phyloP scores from a whole-genome alignment of 2,797 vertebrate genomes.

The Moxostoma hubbsi region DNA sequence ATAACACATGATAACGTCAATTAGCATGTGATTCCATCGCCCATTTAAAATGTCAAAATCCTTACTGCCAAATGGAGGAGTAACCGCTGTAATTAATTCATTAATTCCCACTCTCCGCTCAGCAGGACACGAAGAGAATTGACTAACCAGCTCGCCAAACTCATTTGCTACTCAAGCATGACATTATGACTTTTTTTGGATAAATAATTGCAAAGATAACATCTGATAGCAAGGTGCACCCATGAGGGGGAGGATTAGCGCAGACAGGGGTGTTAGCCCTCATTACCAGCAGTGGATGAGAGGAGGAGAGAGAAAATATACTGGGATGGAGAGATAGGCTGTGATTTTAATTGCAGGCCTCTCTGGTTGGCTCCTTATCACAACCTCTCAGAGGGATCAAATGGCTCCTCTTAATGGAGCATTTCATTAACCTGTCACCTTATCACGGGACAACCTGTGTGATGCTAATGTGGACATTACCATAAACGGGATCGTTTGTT shows the following conservation, averaged over 20 bases:
- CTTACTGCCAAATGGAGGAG: constrained; percentile 91
- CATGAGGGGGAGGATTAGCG: constrained; percentile 85
- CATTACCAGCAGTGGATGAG: constrained; percentile 87
- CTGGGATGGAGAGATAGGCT: constrained; percentile 83
- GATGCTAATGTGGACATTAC: constrained; percentile 91
- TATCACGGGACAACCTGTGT: constrained; percentile 93
- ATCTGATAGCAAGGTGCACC: constrained; percentile 88
- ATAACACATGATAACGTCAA: neutral
- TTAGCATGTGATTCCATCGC: neutral
- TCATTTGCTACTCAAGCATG: constrained; percentile 88
- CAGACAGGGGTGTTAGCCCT: constrained; percentile 90
- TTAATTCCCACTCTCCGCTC: constrained; percentile 85
- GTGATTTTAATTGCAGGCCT: constrained; percentile 91
- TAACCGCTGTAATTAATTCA: constrained; percentile 99
- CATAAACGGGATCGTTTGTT: constrained; percentile 93
- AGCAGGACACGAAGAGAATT: constrained; percentile 81
- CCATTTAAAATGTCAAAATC: constrained; percentile 22
- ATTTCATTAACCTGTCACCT: constrained; percentile 95
- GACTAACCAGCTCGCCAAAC: constrained; percentile 84
- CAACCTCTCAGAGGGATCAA: constrained; percentile 96
- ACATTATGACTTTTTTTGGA: constrained; percentile 94
- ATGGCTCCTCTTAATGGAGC: constrained; percentile 92
- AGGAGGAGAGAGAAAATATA: constrained; percentile 81
- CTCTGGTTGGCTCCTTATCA: constrained; percentile 93
- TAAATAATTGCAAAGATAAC: constrained; percentile 93